Conservation (phyloP, 2,797 vertebrate genomes). For the Scomberomorus guttatus region DNA sequence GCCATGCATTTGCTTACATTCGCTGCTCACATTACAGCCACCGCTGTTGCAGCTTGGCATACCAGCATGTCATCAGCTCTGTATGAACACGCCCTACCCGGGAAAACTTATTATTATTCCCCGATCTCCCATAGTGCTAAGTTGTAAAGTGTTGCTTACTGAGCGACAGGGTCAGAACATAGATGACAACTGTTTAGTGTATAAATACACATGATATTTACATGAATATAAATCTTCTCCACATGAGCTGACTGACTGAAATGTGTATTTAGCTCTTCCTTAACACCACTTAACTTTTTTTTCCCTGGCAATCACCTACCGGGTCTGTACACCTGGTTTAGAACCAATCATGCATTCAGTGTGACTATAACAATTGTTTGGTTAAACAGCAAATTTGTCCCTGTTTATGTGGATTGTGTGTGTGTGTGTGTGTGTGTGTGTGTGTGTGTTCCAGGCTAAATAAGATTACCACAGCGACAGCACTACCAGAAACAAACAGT, state of each 20-base stretch:
- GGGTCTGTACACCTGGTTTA: background rate
- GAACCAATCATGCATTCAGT: background rate
- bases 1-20: constrained; percentile 8
- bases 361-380: background rate
- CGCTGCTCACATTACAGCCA: constrained; percentile 21
- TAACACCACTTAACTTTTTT: background rate
- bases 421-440: constrained; percentile 21
- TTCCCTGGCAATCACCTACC: background rate
- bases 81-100: background rate
- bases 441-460: constrained; percentile 85
- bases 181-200: background rate
- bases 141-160: constrained; percentile 35
- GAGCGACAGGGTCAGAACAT: background rate
- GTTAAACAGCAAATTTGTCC: background rate
- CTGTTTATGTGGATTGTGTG: background rate
- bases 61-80: constrained; percentile 55
- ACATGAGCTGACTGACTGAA: background rate
- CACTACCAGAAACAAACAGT: constrained; percentile 32
- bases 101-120: constrained; percentile 3
- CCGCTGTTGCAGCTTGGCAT: constrained; percentile 39
- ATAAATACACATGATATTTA: constrained; percentile 23
- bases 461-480: constrained; percentile 58
- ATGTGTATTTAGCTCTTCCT: background rate
- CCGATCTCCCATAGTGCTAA: constrained; percentile 37
- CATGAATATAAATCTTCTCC: constrained; percentile 9